Conservation (phyloP, 2,113 vertebrate species). For the Laticauda colubrina region DNA sequence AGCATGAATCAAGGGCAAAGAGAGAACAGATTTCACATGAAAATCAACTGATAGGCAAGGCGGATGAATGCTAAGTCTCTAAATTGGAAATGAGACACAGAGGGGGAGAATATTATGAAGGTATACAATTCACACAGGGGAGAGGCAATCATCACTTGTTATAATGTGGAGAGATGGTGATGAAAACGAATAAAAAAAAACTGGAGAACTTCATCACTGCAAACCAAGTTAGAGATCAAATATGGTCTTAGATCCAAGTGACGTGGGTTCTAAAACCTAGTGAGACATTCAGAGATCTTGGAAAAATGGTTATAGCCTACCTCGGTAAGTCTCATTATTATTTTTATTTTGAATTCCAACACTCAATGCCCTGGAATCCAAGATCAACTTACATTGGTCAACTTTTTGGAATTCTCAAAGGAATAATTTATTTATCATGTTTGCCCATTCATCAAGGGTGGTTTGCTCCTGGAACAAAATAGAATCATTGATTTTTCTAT, state of each 20-base stretch:
- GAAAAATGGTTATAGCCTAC: background rate
- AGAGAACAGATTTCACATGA: constrained; percentile 39
- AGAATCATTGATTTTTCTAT: background rate
- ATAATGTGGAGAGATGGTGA: background rate
- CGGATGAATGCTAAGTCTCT: background rate
- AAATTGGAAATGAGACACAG: constrained; percentile 4
- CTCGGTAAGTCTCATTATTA: background rate
- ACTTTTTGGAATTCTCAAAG: background rate
- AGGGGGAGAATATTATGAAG: background rate
- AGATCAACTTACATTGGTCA: background rate
- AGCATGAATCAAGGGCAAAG: constrained; percentile 50
- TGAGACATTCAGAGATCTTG: background rate
- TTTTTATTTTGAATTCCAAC: background rate
- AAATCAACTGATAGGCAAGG: constrained; percentile 55
- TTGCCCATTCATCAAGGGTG: background rate
- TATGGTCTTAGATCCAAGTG: background rate
- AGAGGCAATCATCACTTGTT: background rate
- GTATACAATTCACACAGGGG: background rate
- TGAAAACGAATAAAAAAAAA: background rate
- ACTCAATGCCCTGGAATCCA: background rate
- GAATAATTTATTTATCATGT: background rate
- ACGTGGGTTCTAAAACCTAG: background rate
- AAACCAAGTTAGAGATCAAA: background rate
- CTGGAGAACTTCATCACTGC: no score
- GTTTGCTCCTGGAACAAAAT: background rate